Evolutionary conservation across 2,797 vertebrate species (phyloP).

Genomic region (Anolis apletophallus): DNA sequence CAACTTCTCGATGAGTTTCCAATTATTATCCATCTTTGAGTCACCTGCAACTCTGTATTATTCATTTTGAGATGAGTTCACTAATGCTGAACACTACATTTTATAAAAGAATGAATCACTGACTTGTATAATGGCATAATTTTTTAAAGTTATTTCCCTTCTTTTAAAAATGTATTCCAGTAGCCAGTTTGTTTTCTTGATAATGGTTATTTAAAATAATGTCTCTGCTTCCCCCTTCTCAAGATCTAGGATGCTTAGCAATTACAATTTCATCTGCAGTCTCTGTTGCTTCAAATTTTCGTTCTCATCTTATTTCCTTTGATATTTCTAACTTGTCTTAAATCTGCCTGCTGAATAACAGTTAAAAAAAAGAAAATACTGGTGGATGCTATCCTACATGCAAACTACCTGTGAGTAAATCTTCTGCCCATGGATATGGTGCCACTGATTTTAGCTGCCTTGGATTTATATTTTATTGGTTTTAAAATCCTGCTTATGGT

Average conservation of each 20-base stretch:
- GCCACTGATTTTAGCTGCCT: not conserved
- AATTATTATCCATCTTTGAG: slow-evolving; percentile 9
- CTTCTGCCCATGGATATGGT: not conserved
- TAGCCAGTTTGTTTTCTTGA: not conserved
- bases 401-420: not conserved
- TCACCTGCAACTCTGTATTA: slow-evolving; percentile 17
- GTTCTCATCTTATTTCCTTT: not conserved
- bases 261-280: not conserved
- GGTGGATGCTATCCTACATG: not conserved
- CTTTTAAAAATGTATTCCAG: not conserved
- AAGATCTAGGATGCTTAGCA: not conserved
- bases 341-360: not conserved
- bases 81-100: slow-evolving; percentile 9
- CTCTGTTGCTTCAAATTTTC: not conserved
- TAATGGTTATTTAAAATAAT: not conserved
- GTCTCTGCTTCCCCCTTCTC: not conserved
- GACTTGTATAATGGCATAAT: not conserved
- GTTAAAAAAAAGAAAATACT: not conserved
- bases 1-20: not conserved
- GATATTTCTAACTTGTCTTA: not conserved
- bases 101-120: slow-evolving; percentile 19
- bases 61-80: slow-evolving; percentile 19
- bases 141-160: not conserved
- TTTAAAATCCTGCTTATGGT: no score
- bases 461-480: not conserved